These are phyloP conservation scores for Vipera latastei DNA, from an alignment of 2,797 vertebrate genomes.

Conservation along the genomic window DNA sequence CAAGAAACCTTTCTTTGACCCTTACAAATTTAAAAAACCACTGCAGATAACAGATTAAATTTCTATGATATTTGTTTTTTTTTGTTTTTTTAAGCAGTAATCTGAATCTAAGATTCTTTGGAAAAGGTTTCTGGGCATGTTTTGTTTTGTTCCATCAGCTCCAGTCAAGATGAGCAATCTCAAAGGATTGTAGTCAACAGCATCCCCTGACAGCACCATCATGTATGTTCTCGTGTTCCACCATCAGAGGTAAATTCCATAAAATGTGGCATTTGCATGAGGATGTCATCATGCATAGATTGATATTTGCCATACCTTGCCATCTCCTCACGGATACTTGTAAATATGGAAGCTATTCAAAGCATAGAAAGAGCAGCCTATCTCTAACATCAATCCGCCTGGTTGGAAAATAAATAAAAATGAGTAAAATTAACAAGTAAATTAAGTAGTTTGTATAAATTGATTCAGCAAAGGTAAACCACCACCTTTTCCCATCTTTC, in stretches of 20 bases:
- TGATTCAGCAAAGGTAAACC: constrained; percentile 11
- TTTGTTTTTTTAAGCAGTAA: background rate
- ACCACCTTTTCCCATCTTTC: background rate
- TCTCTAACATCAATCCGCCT: background rate
- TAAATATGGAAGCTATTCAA: background rate
- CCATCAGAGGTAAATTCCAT: background rate
- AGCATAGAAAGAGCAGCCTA: background rate
- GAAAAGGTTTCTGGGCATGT: background rate
- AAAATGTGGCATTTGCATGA: background rate
- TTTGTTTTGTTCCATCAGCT: background rate
- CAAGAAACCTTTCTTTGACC: background rate
- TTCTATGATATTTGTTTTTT: background rate
- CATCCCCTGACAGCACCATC: background rate
- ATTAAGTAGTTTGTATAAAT: background rate
- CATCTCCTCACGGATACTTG: background rate
- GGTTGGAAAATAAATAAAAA: background rate
- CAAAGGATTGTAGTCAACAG: background rate
- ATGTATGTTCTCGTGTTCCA: background rate
- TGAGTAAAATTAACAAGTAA: background rate
- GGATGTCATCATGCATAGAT: background rate
- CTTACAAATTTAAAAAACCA: background rate
- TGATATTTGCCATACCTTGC: background rate
- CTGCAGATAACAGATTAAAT: background rate
- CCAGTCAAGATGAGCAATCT: background rate
- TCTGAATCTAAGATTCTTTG: background rate